Evolutionary conservation across 2,113 vertebrate genomes (phyloP), one percentile per base, ranked within the genome.

Genomic region (Poecile atricapillus): DNA sequence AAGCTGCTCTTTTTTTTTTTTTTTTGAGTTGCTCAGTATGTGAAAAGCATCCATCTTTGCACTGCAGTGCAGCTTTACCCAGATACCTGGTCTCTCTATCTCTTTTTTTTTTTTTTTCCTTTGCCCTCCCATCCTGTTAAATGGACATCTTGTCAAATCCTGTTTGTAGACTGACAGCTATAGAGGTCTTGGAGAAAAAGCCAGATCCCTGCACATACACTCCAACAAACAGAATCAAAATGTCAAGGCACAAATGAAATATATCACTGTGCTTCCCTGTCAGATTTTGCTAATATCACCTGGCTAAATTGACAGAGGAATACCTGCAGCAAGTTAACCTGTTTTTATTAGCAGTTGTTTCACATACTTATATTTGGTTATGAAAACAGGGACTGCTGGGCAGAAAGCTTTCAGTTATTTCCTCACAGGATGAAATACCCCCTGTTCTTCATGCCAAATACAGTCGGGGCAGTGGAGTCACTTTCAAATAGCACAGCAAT

Each of bases 261-360:
- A 33, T 5, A 93, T 84, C 59, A 19, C 55, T 83, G 69, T 56
- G 60, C 70, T 95, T 94, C 71, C 18, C 85, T 94, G 93, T 94
- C 76, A 85, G 65, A 73, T 78, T 91, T 83, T 89, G 46, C 63
- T 86, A 75, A 46, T 86, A 90, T 91, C 78, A 74, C 71, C 83
- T 94, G 64, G 85, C 53, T 74, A 93, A 95, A 97, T 30, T 82
- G 74, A n/a, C 93, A 82, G 59, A 33, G 53, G 35, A 69, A 65
- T 70, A 87, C 84, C 83, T 95, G 60, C 78, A 68, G 86, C 83
- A 87, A 80, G 90, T 83, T 83, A 93, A 69, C 83, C 39, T 82
- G 41, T 50, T 96, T 93, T 94, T 92, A 80, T 91, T 95, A 83
- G 53, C 30, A 27, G 62, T 96, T 97, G 58, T 92, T 97, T 94